Base-by-base conservation (phyloP, 2,113 vertebrate species). In the Pontoporia blainvillei region DNA sequence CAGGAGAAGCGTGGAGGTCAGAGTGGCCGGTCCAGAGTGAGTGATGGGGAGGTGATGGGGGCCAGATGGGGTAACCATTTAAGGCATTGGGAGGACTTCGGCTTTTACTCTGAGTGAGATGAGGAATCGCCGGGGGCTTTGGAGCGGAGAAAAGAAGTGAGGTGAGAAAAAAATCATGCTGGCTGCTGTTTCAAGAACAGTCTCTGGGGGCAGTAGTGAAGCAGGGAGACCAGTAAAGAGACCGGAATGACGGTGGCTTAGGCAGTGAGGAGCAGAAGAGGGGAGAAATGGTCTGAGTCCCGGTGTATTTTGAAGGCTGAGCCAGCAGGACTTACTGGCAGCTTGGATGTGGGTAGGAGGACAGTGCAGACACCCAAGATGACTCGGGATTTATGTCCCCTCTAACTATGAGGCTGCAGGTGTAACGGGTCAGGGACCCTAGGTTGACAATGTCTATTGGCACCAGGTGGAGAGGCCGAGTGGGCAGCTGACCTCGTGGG, bases 41-140 rank as follows among this genome's bases (percentile, higher is more conserved):
- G 76, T 1, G 8, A 20, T 0, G 10, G 61, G 5, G 36, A 44
- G 3, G 41, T 13, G n/a, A 12, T 12, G 1, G n/a, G 1, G 1
- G 23, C 31, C 31, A 3, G 21, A 8, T 4, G 15, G n/a, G 39
- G 36, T 6, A 4, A 29, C 6, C 12, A 5, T 67, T 11, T 46
- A 31, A 46, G 41, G 34, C 25, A 9, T 1, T 21, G 54, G 54
- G 54, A 52, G 34, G 62, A 8, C 8, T 31, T 18, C 3, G 52
- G 15, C 23, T 9, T 29, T 36, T 21, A 1, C 10, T 52, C 14
- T 15, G 39, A 78, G 39, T 20, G 62, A 27, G 39, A 12, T 7
- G 36, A 59, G 79, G 31, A 10, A 6, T 5, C 8, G 3, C n/a
- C 13, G 20, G n/a, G 27, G 78, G 9, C 34, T 23, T 10, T 13